Evolutionary conservation across 2,113 vertebrate species (phyloP), one percentile per base, ranked within the genome.

Genomic region (Rhinolophus sinicus): DNA sequence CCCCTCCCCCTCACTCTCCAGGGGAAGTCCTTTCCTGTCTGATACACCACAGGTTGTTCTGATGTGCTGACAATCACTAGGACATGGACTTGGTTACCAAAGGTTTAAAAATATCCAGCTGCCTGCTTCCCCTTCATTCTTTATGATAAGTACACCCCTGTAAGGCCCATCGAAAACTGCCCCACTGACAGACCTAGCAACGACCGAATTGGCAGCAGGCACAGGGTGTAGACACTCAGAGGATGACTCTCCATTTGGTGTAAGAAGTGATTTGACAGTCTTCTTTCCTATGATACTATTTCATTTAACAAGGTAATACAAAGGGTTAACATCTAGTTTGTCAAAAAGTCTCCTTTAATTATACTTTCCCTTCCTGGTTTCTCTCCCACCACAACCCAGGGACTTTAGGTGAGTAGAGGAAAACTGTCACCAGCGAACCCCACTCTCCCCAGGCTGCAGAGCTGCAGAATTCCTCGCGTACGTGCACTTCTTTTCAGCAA

Each of bases 401-500:
- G 13, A 21, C 24, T 22, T 52, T 0, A 44, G 54, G 73, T 3
- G 75, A 58, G 12, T 2, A 0, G 24, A 80, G 60, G 56, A n/a
- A 60, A 24, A 21, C 2, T 0, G 4, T 26, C 19, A 15, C 3
- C 47, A 12, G 76, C 8, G 15, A 16, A 10, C 28, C 19, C 0
- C 26, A 11, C 35, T 7, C 28, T 13, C 1, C 0, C 8, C 11
- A 0, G 1, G 33, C 40, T 26, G 21, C 22, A 19, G 80, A 2
- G 80, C 44, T 52, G 33, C 50, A 22, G 44, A 69, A 15, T 44
- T 15, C 76, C 19, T 47, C 6, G 0, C 11, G 21, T 26, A 13
- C 0, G 30, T 6, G 16, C 1, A 4, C 44, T 38, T 60, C 16
- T 77, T 69, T 26, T 8, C 44, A 40, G 62, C 83, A 92, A 54